Conservation (phyloP, 2,113 vertebrate species). For the Buteo buteo region DNA sequence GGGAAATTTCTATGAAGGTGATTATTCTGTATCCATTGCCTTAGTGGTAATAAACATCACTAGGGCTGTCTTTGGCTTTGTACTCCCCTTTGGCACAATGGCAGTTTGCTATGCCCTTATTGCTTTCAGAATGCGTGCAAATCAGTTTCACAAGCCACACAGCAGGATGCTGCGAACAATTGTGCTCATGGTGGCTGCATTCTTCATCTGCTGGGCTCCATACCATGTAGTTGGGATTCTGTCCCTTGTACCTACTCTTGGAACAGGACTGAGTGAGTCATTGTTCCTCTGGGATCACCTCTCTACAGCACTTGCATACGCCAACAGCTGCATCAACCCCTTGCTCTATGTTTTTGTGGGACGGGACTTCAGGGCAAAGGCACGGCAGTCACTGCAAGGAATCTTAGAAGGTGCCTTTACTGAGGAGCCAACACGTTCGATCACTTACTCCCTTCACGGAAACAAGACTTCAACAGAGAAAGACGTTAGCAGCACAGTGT, state of each 20-base stretch:
- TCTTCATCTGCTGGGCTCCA: slow-evolving; percentile 81
- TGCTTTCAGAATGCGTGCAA: neutral
- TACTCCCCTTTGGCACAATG: slow-evolving; percentile 72
- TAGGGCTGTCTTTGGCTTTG: slow-evolving; percentile 73
- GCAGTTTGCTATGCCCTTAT: slow-evolving; percentile 70
- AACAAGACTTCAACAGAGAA: slow-evolving; percentile 5
- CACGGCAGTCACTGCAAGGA: slow-evolving; percentile 56
- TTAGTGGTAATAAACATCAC: neutral
- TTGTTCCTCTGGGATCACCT: slow-evolving; percentile 61
- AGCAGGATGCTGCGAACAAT: slow-evolving; percentile 64
- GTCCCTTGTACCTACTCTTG: neutral
- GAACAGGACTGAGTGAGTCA: neutral
- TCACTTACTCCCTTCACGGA: slow-evolving; percentile 1
- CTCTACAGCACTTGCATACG: slow-evolving; percentile 66
- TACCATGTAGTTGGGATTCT: slow-evolving; percentile 74
- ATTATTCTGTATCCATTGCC: neutral
- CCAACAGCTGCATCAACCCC: slow-evolving; percentile 84
- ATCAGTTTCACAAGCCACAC: slow-evolving; percentile 34
- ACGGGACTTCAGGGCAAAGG: slow-evolving; percentile 72
- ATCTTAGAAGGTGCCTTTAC: slow-evolving; percentile 75
- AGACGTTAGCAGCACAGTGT: neutral
- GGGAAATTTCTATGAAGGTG: neutral
- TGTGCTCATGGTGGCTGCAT: slow-evolving; percentile 55
- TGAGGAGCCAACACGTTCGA: slow-evolving; percentile 54
- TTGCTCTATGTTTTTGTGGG: slow-evolving; percentile 81